Conservation (phyloP, 2,113 vertebrate species). For the Nibea albiflora region DNA sequence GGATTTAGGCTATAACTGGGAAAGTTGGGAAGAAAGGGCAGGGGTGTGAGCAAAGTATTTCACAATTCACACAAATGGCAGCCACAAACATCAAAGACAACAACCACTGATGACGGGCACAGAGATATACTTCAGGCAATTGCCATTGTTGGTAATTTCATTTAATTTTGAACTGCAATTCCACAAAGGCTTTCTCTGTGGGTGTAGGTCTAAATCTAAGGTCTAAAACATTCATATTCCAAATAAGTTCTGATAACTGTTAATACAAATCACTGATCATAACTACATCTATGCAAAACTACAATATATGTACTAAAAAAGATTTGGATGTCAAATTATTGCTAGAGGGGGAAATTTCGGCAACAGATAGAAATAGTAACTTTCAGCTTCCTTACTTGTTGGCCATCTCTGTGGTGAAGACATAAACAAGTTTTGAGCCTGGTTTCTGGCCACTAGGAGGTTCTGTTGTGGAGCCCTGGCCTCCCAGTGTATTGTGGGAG, state of each 20-base stretch:
- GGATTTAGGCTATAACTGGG: slow-evolving; percentile 50
- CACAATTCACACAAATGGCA: slow-evolving; percentile 35
- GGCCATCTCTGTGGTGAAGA: slow-evolving; percentile 99
- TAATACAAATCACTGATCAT: slow-evolving; percentile 19
- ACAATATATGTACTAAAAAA: neutral
- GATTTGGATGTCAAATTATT: neutral
- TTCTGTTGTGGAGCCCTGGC: slow-evolving; percentile 89
- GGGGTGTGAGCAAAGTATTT: slow-evolving; percentile 16
- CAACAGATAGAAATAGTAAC: neutral
- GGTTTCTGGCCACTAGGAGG: slow-evolving; percentile 90
- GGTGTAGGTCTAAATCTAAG: slow-evolving; percentile 29
- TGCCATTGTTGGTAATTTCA: slow-evolving; percentile 53
- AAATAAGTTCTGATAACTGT: slow-evolving; percentile 6
- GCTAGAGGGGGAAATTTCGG: neutral
- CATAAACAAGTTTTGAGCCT: slow-evolving; percentile 96
- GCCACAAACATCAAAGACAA: slow-evolving; percentile 62
- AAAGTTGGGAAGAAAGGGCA: slow-evolving; percentile 25
- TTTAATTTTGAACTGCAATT: slow-evolving; percentile 43
- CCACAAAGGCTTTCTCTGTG: slow-evolving; percentile 27
- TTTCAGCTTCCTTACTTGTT: slow-evolving; percentile 91
- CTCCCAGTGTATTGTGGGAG: slow-evolving; percentile 90
- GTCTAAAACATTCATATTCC: slow-evolving; percentile 24
- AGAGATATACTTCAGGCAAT: slow-evolving; percentile 47
- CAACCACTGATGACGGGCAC: slow-evolving; percentile 44
- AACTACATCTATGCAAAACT: neutral